Evolutionary conservation across 2,113 vertebrate species (phyloP).

Genomic region (Ginglymostoma cirratum): DNA sequence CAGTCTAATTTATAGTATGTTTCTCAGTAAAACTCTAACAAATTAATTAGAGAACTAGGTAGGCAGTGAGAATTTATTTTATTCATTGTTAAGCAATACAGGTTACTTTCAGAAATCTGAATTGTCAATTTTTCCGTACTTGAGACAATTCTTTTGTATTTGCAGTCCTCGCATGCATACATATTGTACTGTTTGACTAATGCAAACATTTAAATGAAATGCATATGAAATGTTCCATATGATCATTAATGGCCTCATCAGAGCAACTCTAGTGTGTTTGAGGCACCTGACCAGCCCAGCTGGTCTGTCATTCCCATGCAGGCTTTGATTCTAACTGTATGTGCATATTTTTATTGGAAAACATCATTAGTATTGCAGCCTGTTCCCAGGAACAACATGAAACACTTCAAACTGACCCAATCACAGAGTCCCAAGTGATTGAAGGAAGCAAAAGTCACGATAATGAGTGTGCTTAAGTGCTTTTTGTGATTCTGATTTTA

Average conservation of each 20-base stretch:
- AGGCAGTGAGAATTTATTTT: background rate
- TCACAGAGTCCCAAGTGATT: slow-evolving; percentile 34
- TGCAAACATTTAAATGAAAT: slow-evolving; percentile 24
- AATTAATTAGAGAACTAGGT: background rate
- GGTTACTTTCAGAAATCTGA: background rate
- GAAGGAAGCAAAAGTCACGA: slow-evolving; percentile 30
- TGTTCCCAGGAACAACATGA: slow-evolving; percentile 30
- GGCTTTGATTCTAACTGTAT: slow-evolving; percentile 11
- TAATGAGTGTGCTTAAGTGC: slow-evolving; percentile 35
- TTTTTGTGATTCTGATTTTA: slow-evolving; percentile 33
- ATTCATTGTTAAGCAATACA: background rate
- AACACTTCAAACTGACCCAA: slow-evolving; percentile 36
- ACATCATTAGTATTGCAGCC: slow-evolving; percentile 33
- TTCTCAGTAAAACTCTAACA: background rate
- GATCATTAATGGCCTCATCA: slow-evolving; percentile 21
- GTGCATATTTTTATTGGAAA: slow-evolving; percentile 29
- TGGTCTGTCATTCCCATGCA: slow-evolving; percentile 11
- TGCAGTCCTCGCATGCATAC: background rate
- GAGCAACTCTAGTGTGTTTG: slow-evolving; percentile 11
- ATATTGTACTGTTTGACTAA: background rate
- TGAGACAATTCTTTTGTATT: background rate
- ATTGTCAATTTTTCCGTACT: background rate
- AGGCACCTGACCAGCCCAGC: slow-evolving; percentile 16
- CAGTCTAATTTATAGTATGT: background rate
- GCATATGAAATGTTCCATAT: slow-evolving; percentile 25